These are phyloP conservation scores for Pocillopora meandrina DNA, from an alignment of 92 coral and sea anemone species.

Conservation along the genomic window DNA sequence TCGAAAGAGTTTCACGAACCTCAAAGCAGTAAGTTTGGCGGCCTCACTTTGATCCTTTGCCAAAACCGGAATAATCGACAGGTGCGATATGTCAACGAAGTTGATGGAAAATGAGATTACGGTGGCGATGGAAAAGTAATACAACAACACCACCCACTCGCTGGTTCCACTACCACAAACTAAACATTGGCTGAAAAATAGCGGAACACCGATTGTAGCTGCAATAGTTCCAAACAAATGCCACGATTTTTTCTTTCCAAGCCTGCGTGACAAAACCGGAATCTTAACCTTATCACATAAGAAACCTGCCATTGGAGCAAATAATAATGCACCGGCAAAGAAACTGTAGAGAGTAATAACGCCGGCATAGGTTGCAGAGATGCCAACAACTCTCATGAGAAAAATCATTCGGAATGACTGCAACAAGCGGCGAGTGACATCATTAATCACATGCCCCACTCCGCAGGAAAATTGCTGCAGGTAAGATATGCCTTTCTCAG, in stretches of 20 bases:
- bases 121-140: not conserved
- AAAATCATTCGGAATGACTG: constrained; percentile 3
- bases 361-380: constrained; percentile 19
- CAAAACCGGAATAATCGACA: constrained; percentile 5
- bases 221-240: constrained; percentile 21
- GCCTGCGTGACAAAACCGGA: constrained; percentile 23
- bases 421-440: not conserved
- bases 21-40: not conserved
- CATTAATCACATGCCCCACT: constrained; percentile 29
- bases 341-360: not conserved
- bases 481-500: not conserved
- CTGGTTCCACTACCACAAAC: constrained; percentile 15
- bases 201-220: not conserved
- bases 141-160: constrained; percentile 18
- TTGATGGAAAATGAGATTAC: not conserved
- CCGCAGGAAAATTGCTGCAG: constrained; percentile 22
- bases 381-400: constrained; percentile 1
- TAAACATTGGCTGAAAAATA: constrained; percentile 16
- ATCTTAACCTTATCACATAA: constrained; percentile 26
- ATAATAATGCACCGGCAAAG: not conserved
- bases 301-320: not conserved
- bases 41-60: constrained; percentile 29
- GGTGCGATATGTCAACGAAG: constrained; percentile 1
- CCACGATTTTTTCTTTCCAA: constrained; percentile 34
- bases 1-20: constrained; percentile 5